A percentile compares a stretch with the other conserved stretches of the same genome.
Conservation (phyloP, 53 echinoderm and acorn worm species). For the Actinopyga echinites region DNA sequence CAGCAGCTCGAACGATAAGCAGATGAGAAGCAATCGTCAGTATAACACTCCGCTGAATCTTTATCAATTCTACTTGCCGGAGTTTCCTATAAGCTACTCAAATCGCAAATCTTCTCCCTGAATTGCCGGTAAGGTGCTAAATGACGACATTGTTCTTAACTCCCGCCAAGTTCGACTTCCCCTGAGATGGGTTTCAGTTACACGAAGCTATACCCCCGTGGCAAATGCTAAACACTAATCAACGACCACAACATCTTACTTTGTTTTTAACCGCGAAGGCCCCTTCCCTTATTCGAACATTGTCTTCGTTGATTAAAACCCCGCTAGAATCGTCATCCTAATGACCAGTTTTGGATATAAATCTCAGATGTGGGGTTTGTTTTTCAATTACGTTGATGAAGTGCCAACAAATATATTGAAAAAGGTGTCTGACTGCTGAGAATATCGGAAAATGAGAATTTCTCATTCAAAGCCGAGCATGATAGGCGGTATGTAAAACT, state of each 20-base stretch:
- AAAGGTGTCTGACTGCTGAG: slow-evolving; percentile 40
- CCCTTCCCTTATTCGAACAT: slow-evolving; percentile 7
- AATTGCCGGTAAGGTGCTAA: slow-evolving; percentile 22
- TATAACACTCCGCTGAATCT: no score
- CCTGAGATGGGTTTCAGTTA: slow-evolving; percentile 31
- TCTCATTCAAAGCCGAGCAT: not conserved
- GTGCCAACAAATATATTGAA: slow-evolving; percentile 43
- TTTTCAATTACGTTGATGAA: slow-evolving; percentile 54
- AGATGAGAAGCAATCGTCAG: no score
- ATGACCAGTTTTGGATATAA: slow-evolving; percentile 44
- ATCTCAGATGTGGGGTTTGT: slow-evolving; percentile 44
- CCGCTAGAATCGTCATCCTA: slow-evolving; percentile 28
- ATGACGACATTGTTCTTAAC: slow-evolving; percentile 29
- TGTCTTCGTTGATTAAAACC: slow-evolving; percentile 44
- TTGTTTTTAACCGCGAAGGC: slow-evolving; percentile 6
- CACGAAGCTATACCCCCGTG: slow-evolving; percentile 22
- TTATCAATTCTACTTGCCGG: no score
- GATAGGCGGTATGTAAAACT: no score
- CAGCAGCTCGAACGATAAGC: no score
- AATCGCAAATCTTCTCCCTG: slow-evolving; percentile 20
- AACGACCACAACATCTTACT: slow-evolving; percentile 10
- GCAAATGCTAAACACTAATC: slow-evolving; percentile 38
- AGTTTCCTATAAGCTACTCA: slow-evolving; percentile 37
- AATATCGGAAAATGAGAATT: slow-evolving; percentile 42
- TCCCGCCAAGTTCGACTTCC: not conserved